A percentile compares a stretch with the other conserved stretches of the same genome.
These are phyloP conservation scores for Acrobasis repandana DNA, from an alignment of 2,888 invertebrate species.

Conservation along the genomic window DNA sequence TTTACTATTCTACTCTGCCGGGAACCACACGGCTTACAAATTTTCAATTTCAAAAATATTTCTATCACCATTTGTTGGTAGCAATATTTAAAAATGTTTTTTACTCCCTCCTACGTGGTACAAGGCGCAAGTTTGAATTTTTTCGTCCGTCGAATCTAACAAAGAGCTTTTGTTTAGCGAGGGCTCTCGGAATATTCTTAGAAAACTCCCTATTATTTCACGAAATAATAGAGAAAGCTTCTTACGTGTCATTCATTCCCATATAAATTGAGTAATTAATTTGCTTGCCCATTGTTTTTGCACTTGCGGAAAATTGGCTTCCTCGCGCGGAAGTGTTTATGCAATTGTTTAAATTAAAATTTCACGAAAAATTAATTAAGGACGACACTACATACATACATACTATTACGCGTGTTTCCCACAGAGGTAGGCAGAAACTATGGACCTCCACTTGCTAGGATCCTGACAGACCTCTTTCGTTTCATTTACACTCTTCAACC, in stretches of 20 bases:
- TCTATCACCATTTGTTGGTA: not conserved
- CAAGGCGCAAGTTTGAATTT: not conserved
- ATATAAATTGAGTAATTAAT: constrained; percentile 10
- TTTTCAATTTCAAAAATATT: too few relatives aligned
- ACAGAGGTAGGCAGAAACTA: too few relatives aligned
- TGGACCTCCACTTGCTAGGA: too few relatives aligned
- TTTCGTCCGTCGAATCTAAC: constrained; percentile 6
- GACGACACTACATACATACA: too few relatives aligned
- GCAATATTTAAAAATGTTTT: not conserved
- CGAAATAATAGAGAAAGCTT: constrained; percentile 3
- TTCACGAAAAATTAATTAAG: too few relatives aligned
- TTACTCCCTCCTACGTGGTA: not conserved
- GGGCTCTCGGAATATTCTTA: constrained; percentile 4
- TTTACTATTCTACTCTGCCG: too few relatives aligned
- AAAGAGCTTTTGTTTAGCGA: constrained; percentile 17
- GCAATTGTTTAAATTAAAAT: too few relatives aligned
- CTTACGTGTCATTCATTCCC: constrained; percentile 2
- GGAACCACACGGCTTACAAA: too few relatives aligned
- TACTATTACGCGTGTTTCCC: too few relatives aligned
- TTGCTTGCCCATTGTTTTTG: not conserved
- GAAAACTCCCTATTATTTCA: constrained; percentile 1
- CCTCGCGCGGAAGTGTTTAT: too few relatives aligned
- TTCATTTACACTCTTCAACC: too few relatives aligned
- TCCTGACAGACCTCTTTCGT: too few relatives aligned
- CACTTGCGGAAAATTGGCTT: not conserved